Evolutionary conservation across 2,113 vertebrate species (phyloP), one percentile per base, ranked within the genome.

Genomic region (Actinemys pallida): DNA sequence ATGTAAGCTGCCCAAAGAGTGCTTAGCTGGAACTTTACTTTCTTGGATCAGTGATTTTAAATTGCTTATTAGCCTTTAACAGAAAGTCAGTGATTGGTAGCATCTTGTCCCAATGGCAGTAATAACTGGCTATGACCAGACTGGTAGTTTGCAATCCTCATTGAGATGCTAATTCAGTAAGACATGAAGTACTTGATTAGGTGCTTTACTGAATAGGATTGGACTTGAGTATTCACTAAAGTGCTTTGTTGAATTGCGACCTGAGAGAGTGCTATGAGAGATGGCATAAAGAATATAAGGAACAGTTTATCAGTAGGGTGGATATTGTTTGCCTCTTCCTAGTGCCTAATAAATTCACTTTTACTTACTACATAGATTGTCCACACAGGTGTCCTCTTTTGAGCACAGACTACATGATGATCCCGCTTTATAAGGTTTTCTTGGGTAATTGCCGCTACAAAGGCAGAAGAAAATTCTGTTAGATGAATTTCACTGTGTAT

Each of bases 331-430:
- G 24, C 65, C 86, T 65, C 39, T 49, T 65, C 14, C 12, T 50
- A 65, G 2, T 81, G 17, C 19, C 20, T 54, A 69, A 76, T 80
- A 90, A 75, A 20, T 8, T 75, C 24, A 12, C 20, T 94, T 93
- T 92, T 95, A 87, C 98, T 98, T 97, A 99, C 98, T 8, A 83
- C 99, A 99, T 45, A 99, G 96, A 0, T 92, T 98, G 1, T 96
- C 49, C 31, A 20, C 6, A 62, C 99, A 99, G 22, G 1, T 90
- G 8, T 96, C 94, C 35, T 13, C 72, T 88, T 6, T 29, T 17
- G 2, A 2, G 89, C 99, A 99, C 2, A 29, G 1, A 49, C 94
- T 95, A 87, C 98, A 99, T 5, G 95, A 0, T 8, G 0, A 0
- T 47, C 97, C 98, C 10, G 0, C 2, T 10, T 1, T 7, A 62